Base-by-base conservation (phyloP, 2,888 invertebrate genomes). In the Eupeodes latifasciatus region DNA sequence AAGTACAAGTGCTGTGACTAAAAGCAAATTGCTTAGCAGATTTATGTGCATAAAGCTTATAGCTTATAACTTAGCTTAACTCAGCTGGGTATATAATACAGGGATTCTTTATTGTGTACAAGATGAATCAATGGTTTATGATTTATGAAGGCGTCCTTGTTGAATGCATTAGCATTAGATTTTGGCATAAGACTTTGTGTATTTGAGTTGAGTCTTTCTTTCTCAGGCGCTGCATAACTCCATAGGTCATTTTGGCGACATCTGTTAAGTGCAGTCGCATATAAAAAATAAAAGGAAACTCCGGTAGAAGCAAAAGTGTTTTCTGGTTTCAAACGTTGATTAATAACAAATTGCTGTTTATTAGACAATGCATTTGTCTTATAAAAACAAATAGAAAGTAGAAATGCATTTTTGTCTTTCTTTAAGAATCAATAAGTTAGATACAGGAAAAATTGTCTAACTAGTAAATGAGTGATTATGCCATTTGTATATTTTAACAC, bases 91-190 rank as follows among this genome's bases (percentile, higher is more conserved):
- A 7, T 40, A 40, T 12, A 4, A 7, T 0, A 72, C 59, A 77
- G 62, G 55, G 78, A 82, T 82, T 40, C 57, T 6, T 64, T 44
- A 64, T 19, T 64, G 74, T 51, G 59, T 53, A 61, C 75, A 66
- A 57, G 77, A 61, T 27, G 67, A 83, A 74, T 77, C 61, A 83
- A 83, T 84, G 80, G 67, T 49, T 66, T 77, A 84, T 84, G 87
- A 87, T 87, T 83, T 83, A 87, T 87, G 71, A 59, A 76, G 79
- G 66, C 72, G 86, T 76, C 86, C 86, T 87, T 87, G 86, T 66
- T 61, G 76, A 66, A 87, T 83, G 86, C 82, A 87, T 87, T 87
- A 87, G 82, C 86, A 87, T 87, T 76, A 44, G 79, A 66, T 87
- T 87, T 87, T 87, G 86, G 86, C 86, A 83, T 55, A 64, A 27